A percentile compares a stretch with the other conserved stretches of the same genome.
Evolutionary conservation across 2,113 vertebrate species (phyloP).

Genomic region (Notarius quadriscutis): DNA sequence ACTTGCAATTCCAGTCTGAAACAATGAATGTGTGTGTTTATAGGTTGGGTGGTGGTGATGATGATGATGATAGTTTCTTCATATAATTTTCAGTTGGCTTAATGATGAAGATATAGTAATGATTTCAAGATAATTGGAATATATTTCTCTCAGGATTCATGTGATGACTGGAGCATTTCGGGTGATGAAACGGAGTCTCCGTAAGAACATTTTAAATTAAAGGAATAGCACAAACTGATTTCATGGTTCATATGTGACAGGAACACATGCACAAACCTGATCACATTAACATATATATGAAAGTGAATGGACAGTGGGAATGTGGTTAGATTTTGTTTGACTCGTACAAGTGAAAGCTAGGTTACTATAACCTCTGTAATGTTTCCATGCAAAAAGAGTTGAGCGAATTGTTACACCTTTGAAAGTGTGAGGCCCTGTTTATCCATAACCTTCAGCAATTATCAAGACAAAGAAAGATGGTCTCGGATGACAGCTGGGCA

Average conservation of each 20-base stretch:
- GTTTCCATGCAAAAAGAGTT: not conserved
- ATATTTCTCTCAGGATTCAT: conserved; percentile 51
- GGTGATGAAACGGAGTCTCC: conserved; percentile 69
- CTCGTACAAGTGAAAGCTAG: not conserved
- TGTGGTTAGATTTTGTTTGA: not conserved
- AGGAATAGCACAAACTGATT: not conserved
- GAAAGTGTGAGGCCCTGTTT: not conserved
- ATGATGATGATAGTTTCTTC: not conserved
- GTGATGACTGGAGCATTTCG: conserved; percentile 75
- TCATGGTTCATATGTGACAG: not conserved
- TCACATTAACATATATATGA: not conserved
- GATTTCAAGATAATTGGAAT: not conserved
- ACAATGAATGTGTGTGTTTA: not conserved
- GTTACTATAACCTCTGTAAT: not conserved
- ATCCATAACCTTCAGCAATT: not conserved
- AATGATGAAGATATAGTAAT: not conserved
- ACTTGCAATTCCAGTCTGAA: not conserved
- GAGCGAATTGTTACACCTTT: not conserved
- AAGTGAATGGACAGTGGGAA: not conserved
- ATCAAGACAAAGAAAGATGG: not conserved
- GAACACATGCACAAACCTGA: not conserved
- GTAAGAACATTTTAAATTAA: conserved; percentile 62
- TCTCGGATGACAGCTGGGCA: not conserved
- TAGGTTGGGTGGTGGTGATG: not conserved
- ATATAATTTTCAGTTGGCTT: not conserved